Evolutionary conservation across 2,888 invertebrate species (phyloP).

Genomic region (Acanthosepion lycidas): DNA sequence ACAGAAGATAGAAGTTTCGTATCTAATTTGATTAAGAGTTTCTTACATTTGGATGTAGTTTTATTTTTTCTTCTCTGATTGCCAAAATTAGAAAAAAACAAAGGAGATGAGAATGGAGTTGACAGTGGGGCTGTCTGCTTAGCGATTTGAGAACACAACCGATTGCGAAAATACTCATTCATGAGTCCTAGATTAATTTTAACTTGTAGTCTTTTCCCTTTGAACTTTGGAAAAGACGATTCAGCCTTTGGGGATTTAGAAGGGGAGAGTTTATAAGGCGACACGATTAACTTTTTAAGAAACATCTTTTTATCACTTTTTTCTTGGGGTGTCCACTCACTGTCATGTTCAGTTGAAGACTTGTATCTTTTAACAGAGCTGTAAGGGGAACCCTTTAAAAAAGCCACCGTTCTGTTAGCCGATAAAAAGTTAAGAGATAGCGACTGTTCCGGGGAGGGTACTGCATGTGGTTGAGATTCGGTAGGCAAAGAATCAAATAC

Average conservation of each 20-base stretch:
- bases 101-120: background rate
- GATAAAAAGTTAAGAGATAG: background rate
- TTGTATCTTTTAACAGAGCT: background rate
- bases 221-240: background rate
- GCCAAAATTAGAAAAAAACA: background rate
- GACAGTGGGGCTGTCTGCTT: background rate
- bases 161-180: background rate
- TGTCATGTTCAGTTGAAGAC: background rate
- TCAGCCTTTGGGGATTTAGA: background rate
- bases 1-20: background rate
- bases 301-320: background rate
- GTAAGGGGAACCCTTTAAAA: background rate
- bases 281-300: background rate
- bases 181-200: background rate
- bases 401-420: background rate
- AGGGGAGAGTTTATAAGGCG: background rate
- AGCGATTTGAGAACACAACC: background rate
- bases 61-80: background rate
- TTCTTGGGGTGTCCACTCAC: background rate
- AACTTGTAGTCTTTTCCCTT: background rate
- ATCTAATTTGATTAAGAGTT: background rate
- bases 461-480: background rate
- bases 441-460: background rate
- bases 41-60: background rate
- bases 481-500: background rate